phyloP scores from a whole-genome alignment of 2,113 vertebrate species.

The Chloroceryle aenea region DNA sequence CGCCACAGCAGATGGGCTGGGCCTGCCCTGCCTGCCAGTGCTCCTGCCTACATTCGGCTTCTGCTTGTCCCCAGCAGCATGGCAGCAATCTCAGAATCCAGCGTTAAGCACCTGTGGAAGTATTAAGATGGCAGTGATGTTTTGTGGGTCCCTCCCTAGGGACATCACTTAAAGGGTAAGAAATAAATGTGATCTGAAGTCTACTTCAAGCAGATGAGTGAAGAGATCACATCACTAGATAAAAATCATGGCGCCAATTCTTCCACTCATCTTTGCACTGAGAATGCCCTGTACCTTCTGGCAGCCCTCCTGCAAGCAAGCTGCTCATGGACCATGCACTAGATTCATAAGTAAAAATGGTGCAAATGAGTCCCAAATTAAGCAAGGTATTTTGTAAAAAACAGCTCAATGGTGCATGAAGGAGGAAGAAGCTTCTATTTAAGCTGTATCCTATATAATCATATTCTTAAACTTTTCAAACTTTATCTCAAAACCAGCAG shows the following conservation, averaged over 20 bases:
- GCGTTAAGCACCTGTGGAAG: neutral
- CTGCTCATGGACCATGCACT: neutral
- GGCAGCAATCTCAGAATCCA: neutral
- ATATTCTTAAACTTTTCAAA: neutral
- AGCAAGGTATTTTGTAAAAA: neutral
- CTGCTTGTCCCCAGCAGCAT: neutral
- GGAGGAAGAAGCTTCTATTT: neutral
- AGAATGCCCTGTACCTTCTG: neutral
- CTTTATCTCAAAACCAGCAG: neutral
- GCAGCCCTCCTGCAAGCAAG: neutral
- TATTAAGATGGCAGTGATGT: neutral
- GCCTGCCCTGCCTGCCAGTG: neutral
- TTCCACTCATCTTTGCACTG: neutral
- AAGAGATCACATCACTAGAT: neutral
- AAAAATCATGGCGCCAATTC: neutral
- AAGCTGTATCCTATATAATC: neutral
- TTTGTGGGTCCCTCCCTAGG: neutral
- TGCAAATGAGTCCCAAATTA: neutral
- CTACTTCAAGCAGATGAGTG: neutral
- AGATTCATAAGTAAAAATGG: neutral
- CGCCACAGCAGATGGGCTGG: fast-evolving
- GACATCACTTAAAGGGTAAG: neutral
- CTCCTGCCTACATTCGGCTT: neutral
- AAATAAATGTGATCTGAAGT: neutral
- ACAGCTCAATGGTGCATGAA: neutral